Evolutionary conservation across 2,888 invertebrate species (phyloP).

Genomic region (Ethmia dodecea): DNA sequence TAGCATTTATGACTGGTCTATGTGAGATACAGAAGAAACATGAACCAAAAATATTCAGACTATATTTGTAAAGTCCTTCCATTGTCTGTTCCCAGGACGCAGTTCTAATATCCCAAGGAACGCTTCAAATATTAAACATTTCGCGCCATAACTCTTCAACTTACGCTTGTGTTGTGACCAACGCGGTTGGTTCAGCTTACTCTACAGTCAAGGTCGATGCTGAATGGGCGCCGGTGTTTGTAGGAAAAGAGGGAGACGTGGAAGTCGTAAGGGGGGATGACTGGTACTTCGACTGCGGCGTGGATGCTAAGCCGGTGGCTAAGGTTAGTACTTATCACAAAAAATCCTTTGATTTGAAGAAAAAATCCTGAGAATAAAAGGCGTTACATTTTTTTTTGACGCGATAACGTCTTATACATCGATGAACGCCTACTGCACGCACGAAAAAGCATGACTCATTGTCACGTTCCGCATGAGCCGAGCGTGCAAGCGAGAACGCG

Average conservation of each 20-base stretch:
- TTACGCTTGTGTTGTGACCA: constrained; percentile 79
- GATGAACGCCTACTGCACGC: too few species aligned
- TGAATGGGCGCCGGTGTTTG: constrained; percentile 62
- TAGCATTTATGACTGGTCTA: too few species aligned
- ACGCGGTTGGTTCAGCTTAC: constrained; percentile 74
- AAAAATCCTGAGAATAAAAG: too few species aligned
- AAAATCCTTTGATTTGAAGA: too few species aligned
- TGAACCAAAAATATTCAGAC: too few species aligned
- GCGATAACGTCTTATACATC: too few species aligned
- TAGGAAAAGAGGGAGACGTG: constrained; percentile 14
- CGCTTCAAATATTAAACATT: constrained; percentile 38
- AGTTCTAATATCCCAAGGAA: constrained; percentile 36
- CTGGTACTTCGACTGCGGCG: constrained; percentile 46
- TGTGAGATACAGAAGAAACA: too few species aligned
- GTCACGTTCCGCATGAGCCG: too few species aligned
- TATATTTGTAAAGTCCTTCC: too few species aligned
- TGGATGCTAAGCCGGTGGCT: constrained; percentile 52
- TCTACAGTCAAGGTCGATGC: constrained; percentile 73
- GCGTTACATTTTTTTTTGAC: too few species aligned
- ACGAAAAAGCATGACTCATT: too few species aligned
- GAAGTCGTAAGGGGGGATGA: constrained; percentile 43
- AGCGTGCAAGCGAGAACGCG: too few species aligned
- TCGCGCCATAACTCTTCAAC: constrained; percentile 61
- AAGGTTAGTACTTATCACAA: constrained; percentile 44
- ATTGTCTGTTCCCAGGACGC: constrained; percentile 61